Percentiles rank a stretch among this genome's conserved stretches.
Evolutionary conservation across 2,797 vertebrate species (phyloP).

Genomic region (Rachycentron canadum): DNA sequence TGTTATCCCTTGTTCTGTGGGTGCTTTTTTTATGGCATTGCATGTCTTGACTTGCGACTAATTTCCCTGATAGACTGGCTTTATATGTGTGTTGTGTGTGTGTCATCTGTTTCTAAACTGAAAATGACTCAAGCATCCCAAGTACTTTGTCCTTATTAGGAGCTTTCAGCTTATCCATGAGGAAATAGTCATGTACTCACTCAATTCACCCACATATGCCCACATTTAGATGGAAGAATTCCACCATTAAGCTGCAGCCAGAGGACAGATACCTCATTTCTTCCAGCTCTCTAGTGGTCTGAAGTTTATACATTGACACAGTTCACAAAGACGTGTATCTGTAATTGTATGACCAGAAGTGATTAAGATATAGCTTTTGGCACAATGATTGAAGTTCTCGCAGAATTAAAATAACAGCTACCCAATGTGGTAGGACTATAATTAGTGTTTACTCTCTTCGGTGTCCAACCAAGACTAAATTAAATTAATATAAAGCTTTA

Average conservation of each 20-base stretch:
- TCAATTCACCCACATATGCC: slow-evolving; percentile 2
- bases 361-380: background rate
- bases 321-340: slow-evolving; percentile 2
- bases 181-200: background rate
- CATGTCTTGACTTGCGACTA: slow-evolving; percentile 33
- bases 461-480: background rate
- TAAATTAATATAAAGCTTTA: background rate
- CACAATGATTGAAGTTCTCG: background rate
- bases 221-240: background rate
- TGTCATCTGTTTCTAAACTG: slow-evolving; percentile 21
- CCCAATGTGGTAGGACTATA: background rate
- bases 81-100: slow-evolving; percentile 3
- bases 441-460: background rate
- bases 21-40: background rate
- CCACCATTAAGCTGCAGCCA: background rate
- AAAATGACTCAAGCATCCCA: slow-evolving; percentile 22
- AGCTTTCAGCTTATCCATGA: slow-evolving; percentile 5
- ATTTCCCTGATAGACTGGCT: slow-evolving; percentile 2
- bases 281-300: slow-evolving; percentile 22
- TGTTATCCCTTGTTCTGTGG: background rate
- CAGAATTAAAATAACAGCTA: background rate
- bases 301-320: slow-evolving; percentile 17
- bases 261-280: background rate
- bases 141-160: slow-evolving; percentile 24
- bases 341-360: background rate